Evolutionary conservation across 2,797 vertebrate species (phyloP).

Genomic region (Sebastes trivittatus): DNA sequence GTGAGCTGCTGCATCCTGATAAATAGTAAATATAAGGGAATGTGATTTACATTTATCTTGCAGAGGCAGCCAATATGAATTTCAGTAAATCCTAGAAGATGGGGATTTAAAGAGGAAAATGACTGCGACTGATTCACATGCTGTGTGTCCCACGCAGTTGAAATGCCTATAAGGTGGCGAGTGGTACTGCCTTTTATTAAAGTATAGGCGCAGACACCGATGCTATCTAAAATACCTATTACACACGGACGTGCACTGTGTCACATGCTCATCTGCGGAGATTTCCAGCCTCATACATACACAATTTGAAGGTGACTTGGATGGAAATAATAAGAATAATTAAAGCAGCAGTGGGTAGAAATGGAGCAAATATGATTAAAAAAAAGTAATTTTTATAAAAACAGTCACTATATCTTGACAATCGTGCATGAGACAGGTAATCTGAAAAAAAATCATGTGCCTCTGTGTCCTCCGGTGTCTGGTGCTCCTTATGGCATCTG

Average conservation of each 20-base stretch:
- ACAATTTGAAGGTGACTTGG: slow-evolving; percentile 56
- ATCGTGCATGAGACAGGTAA: too few relatives aligned
- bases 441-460: too few relatives aligned
- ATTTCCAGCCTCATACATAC: slow-evolving; percentile 33
- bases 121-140: slow-evolving; percentile 83
- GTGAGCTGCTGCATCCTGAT: slow-evolving; percentile 87
- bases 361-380: too few relatives aligned
- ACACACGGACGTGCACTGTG: slow-evolving; percentile 54
- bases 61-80: slow-evolving; percentile 90
- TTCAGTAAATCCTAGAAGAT: slow-evolving; percentile 90
- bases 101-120: slow-evolving; percentile 84
- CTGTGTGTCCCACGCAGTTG: slow-evolving; percentile 82
- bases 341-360: rapidly evolving
- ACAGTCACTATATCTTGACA: rapidly evolving
- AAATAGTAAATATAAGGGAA: slow-evolving; percentile 87
- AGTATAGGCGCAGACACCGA: slow-evolving; percentile 73
- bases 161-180: slow-evolving; percentile 80
- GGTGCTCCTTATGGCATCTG: too few relatives aligned
- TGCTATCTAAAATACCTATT: slow-evolving; percentile 80
- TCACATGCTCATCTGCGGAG: slow-evolving; percentile 50
- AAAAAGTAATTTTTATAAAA: too few relatives aligned
- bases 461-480: too few relatives aligned
- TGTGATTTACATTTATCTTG: slow-evolving; percentile 89
- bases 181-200: slow-evolving; percentile 75
- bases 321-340: background rate